phyloP scores from a whole-genome alignment of 2,888 invertebrate species.

The Serripes groenlandicus region DNA sequence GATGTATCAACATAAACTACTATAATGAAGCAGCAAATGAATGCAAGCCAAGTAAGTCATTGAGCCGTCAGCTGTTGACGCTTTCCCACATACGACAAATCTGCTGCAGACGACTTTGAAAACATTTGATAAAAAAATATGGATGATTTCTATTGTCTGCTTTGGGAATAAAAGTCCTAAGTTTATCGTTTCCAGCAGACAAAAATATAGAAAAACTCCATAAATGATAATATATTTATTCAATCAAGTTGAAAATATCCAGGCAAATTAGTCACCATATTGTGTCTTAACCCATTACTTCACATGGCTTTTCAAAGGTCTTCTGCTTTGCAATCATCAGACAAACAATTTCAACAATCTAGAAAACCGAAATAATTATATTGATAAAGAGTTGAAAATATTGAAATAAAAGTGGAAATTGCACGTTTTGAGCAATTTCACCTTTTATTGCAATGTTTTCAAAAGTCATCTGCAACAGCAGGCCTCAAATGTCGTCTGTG shows the following conservation, averaged over 20 bases:
- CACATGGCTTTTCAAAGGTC: too few relatives aligned
- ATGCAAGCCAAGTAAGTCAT: conserved; percentile 11
- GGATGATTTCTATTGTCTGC: too few relatives aligned
- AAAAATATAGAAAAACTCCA: too few relatives aligned
- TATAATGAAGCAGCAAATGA: conserved; percentile 1
- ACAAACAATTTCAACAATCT: background rate
- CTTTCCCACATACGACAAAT: background rate
- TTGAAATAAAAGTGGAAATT: background rate
- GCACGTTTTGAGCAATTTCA: background rate
- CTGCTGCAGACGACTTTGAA: background rate
- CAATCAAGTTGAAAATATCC: too few relatives aligned
- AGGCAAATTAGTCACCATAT: too few relatives aligned
- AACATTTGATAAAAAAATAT: too few relatives aligned
- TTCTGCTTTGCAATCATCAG: too few relatives aligned
- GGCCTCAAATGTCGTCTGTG: background rate
- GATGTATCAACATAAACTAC: conserved; percentile 11
- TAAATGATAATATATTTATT: too few relatives aligned
- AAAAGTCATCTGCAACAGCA: background rate
- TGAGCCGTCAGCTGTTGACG: background rate
- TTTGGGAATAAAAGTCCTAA: too few relatives aligned
- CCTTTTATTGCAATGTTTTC: background rate
- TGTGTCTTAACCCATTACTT: too few relatives aligned
- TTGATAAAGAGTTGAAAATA: background rate
- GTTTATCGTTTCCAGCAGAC: too few relatives aligned
- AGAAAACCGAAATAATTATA: background rate